These are phyloP conservation scores for Acleris cristana DNA, from an alignment of 2,888 invertebrate species.

Conservation along the genomic window DNA sequence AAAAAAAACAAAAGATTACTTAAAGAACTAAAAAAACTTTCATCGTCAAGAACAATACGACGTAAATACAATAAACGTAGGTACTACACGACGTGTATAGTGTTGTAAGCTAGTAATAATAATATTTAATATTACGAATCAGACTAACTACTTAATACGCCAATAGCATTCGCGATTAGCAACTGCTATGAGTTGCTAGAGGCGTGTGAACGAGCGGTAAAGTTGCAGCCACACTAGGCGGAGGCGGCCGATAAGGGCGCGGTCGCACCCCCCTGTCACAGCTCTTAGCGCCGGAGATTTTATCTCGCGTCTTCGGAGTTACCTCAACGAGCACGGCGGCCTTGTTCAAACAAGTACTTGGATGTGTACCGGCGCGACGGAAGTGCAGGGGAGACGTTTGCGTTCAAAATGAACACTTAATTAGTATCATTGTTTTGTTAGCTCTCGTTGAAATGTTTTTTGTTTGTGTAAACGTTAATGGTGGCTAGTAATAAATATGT, in stretches of 20 bases:
- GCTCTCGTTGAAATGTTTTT: neutral
- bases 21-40: no score
- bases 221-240: slow-evolving; percentile 33
- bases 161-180: slow-evolving; percentile 24
- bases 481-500: neutral
- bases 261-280: slow-evolving; percentile 53
- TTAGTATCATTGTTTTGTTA: neutral
- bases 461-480: neutral
- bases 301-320: slow-evolving; percentile 67
- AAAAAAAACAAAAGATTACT: no score
- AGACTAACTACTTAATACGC: no score
- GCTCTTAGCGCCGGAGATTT: slow-evolving; percentile 62
- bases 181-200: slow-evolving; percentile 10
- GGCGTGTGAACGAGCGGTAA: slow-evolving; percentile 45
- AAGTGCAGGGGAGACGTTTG: slow-evolving; percentile 23
- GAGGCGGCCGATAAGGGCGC: slow-evolving; percentile 51
- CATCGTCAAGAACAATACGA: no score
- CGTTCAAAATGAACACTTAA: slow-evolving; percentile 20
- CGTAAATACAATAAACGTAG: no score
- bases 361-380: neutral
- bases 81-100: no score
- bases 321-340: slow-evolving; percentile 41
- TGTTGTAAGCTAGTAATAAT: no score
- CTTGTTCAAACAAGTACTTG: slow-evolving; percentile 26
- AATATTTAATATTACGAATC: no score